Evolutionary conservation across 2,888 invertebrate genomes (phyloP).

Genomic region (Lutraria lutraria): DNA sequence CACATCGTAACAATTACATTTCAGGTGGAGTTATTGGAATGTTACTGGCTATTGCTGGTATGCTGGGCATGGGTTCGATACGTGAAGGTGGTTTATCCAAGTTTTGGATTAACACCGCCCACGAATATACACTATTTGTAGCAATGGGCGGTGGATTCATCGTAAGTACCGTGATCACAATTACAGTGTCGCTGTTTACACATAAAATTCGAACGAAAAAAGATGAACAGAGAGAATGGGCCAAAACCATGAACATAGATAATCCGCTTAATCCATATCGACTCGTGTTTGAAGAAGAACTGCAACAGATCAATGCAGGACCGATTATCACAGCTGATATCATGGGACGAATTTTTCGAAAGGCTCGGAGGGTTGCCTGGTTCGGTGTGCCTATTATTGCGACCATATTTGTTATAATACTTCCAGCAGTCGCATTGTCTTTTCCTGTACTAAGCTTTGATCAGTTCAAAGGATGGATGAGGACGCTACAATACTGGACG

Average conservation of each 20-base stretch:
- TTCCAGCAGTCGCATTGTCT: slow-evolving; percentile 63
- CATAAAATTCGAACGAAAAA: slow-evolving; percentile 68
- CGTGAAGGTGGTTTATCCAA: slow-evolving; percentile 76
- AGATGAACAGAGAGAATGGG: slow-evolving; percentile 75
- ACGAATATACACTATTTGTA: slow-evolving; percentile 77
- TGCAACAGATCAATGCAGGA: slow-evolving; percentile 66
- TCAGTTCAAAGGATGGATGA: slow-evolving; percentile 65
- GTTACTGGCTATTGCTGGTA: slow-evolving; percentile 68
- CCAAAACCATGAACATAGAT: slow-evolving; percentile 78
- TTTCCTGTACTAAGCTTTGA: slow-evolving; percentile 59
- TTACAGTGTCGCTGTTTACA: slow-evolving; percentile 77
- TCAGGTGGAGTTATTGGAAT: slow-evolving; percentile 77
- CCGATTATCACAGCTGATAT: slow-evolving; percentile 56
- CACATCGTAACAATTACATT: not conserved
- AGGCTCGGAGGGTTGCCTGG: slow-evolving; percentile 54
- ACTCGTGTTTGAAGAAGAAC: slow-evolving; percentile 75
- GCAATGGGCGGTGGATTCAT: slow-evolving; percentile 74
- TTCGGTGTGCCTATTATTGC: slow-evolving; percentile 62
- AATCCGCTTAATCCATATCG: slow-evolving; percentile 79
- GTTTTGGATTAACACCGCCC: slow-evolving; percentile 77
- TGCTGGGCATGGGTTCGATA: slow-evolving; percentile 73
- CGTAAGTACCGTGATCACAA: slow-evolving; percentile 73
- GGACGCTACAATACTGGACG: slow-evolving; percentile 65
- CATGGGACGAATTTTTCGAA: slow-evolving; percentile 69
- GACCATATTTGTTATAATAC: slow-evolving; percentile 59